Evolutionary conservation across 2,113 vertebrate species (phyloP), one percentile per base, ranked within the genome.

Genomic region (Cercopithecus mona): DNA sequence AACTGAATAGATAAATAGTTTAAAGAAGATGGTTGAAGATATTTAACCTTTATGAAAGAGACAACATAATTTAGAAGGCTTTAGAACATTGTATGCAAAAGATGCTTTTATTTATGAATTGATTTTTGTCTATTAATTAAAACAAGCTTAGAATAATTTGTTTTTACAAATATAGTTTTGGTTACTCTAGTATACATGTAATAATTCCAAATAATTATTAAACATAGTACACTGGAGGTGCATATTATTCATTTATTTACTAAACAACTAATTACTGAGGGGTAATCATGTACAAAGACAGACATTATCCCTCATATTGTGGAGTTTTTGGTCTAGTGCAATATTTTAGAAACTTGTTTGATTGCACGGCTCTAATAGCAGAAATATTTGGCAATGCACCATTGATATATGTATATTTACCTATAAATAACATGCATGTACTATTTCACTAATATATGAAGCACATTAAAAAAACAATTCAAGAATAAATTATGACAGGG

Each of bases 81-180:
- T 94, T 93, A 86, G 38, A 93, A 93, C 45, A 91, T 93, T 96
- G 79, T 94, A 96, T 97, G 96, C 89, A 98, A 97, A 97, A 6
- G 23, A 45, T 94, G 88, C 86, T 83, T 90, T 97, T 97, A 93
- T 96, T 93, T 97, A 83, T 94, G 89, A 94, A 89, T 57, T 97
- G 38, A 94, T 86, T 97, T 96, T 96, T 92, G 59, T n/a, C 52
- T 96, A n/a, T 57, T 88, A 97, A n/a, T 57, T 88, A 97, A 95
- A 76, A 40, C 38, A 94, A 94, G 79, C 55, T 16, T 96, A 79
- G 82, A 83, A 85, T 96, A 94, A 96, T 93, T 96, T 93, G 57
- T 87, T 96, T 97, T 96, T 94, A 93, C 14, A 93, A 97, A 96
- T 93, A 83, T 40, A 96, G 45, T 91, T 94, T 94, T 95, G 92